Evolutionary conservation across 2,797 vertebrate genomes (phyloP), one percentile per base, ranked within the genome.

Genomic region (Sternarchorhynchus goeldii): DNA sequence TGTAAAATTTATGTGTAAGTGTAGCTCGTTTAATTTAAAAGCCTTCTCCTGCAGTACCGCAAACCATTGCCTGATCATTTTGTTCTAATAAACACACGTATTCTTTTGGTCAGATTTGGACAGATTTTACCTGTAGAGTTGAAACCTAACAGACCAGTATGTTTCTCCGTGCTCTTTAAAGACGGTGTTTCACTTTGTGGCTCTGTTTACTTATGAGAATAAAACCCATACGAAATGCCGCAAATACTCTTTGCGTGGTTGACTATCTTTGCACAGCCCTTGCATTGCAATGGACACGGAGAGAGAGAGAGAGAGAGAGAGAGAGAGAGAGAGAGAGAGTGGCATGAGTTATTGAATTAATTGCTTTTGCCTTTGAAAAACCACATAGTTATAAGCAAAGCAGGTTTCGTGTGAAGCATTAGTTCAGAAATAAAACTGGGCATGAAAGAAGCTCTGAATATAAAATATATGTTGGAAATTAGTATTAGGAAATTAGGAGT

Each of bases 201-300:
- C 73, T 77, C 78, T 77, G 56, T 82, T 80, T 78, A 70, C 80
- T 75, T 70, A 78, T 84, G 79, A 80, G 67, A 81, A 81, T 85
- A 79, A 71, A 82, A 85, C 67, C 70, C 50, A 70, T 84, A 83
- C 84, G 25, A 67, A 56, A 58, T 69, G 73, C 21, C 76, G 75
- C 75, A 29, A 75, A 81, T 72, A 73, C 75, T 70, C 82, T 81
- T 85, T 67, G 80, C 55, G 60, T 55, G 74, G 45, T 58, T 65
- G 56, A 64, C 57, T 76, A 67, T 57, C 60, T 74, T 53, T 65
- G 29, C 60, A 34, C 53, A 65, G 60, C 65, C 69, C 73, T 75
- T 76, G 64, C 63, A 69, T 50, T 50, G 59, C 66, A 63, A 59
- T 18, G 14, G 45, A 57, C 25, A 75, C n/a, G 18, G 16, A 64